phyloP scores from a whole-genome alignment of 2,797 vertebrate genomes.

The Astyanax mexicanus region DNA sequence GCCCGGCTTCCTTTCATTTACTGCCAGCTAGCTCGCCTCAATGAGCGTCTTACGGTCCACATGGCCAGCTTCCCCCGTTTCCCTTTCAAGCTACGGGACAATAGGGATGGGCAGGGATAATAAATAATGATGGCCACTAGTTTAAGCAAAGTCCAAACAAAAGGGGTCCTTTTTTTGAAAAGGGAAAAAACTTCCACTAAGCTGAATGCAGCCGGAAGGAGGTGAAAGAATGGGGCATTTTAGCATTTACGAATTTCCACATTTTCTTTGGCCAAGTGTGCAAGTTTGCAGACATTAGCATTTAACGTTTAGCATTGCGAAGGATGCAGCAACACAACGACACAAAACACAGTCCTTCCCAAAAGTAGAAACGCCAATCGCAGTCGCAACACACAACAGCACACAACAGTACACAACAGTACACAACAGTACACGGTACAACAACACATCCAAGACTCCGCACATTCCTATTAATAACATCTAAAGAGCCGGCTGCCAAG shows the following conservation, averaged over 20 bases:
- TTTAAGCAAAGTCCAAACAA: slow-evolving; percentile 40
- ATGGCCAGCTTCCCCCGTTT: slow-evolving; percentile 22
- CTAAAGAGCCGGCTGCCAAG: slow-evolving; percentile 28
- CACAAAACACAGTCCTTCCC: slow-evolving; percentile 19
- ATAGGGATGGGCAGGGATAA: slow-evolving; percentile 28
- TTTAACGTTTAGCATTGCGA: slow-evolving; percentile 45
- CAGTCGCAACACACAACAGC: no score
- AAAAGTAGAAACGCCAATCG: slow-evolving; percentile 14
- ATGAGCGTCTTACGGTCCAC: slow-evolving; percentile 55
- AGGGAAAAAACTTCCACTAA: slow-evolving; percentile 16
- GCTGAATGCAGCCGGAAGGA: slow-evolving; percentile 8
- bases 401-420: no score
- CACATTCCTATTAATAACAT: slow-evolving; percentile 45
- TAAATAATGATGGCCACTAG: slow-evolving; percentile 43
- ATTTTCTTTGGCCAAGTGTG: slow-evolving; percentile 43
- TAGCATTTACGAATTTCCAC: no score
- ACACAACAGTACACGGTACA: no score
- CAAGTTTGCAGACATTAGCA: slow-evolving; percentile 37
- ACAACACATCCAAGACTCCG: slow-evolving; percentile 21
- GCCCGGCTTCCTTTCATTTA: slow-evolving; percentile 67
- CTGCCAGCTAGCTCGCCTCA: slow-evolving; percentile 70
- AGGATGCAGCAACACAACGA: slow-evolving; percentile 12
- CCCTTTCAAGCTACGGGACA: slow-evolving; percentile 37
- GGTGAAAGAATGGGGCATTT: slow-evolving; percentile 1
- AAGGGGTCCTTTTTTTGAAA: slow-evolving; percentile 21